Base-by-base conservation (phyloP, 2,797 vertebrate species). In the Manis crassicaudata region DNA sequence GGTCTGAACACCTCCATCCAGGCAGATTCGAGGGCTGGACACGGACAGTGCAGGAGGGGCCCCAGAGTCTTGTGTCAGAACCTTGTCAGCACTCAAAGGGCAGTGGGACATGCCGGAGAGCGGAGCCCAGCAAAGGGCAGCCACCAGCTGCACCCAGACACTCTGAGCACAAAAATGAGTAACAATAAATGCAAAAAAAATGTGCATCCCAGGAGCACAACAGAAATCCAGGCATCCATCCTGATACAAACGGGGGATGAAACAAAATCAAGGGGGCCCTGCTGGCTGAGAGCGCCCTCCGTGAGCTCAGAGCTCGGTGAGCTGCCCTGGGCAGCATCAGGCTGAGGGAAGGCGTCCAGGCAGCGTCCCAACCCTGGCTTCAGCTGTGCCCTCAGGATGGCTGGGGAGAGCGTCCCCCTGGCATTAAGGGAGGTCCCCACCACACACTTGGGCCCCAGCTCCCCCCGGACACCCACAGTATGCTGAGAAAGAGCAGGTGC, bases 71-170 rank as follows among this genome's bases (percentile, higher is more conserved):
- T 5, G 40, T 9, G 7, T 43, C 60, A 40, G 29, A 17, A 63
- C n/a, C 62, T 0, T 1, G 6, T 43, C 54, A 6, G 83, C 1
- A 0, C 37, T 5, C 40, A 1, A 5, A 46, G 79, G 32, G 40
- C 1, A 0, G 21, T 1, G 5, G 68, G 14, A 7, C 5, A 0
- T 0, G 1, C 37, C 52, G 2, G 17, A 6, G 5, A n/a, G n/a
- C 16, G 20, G n/a, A 52, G 40, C 56, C 21, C 29, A 27, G 35
- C 2, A 3, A 18, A 58, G 35, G 60, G 62, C 43, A 2, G 11
- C 16, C 21, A 0, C 52, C 5, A 0, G 43, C 70, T 32, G 4
- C 56, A 0, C 2, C 56, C 2, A 27, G 54, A 56, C 72, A 3
- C 11, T 0, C 0, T 27, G 12, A 50, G 21, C 65, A 50, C 18